Conservation (phyloP, 2,797 vertebrate genomes). For the Merluccius polli region DNA sequence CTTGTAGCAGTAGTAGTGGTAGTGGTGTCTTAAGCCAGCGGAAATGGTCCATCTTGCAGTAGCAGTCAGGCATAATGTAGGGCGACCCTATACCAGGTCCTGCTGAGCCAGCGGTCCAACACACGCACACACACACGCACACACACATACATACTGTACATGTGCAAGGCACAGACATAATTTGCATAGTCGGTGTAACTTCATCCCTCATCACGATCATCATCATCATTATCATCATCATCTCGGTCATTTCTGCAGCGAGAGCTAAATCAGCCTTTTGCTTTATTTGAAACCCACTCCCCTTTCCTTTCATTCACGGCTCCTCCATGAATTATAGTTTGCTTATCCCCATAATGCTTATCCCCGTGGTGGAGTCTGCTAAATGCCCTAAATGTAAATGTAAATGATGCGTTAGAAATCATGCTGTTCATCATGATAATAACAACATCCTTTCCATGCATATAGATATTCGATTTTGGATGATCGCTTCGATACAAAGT, state of each 20-base stretch:
- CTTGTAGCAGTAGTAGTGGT: neutral
- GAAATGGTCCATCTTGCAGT: neutral
- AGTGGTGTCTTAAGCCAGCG: neutral
- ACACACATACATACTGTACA: neutral
- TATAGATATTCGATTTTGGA: too few species aligned
- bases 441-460: too few species aligned
- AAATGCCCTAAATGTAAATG: too few species aligned
- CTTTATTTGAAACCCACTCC: neutral
- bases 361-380: too few species aligned
- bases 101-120: neutral
- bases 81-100: neutral
- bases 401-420: neutral
- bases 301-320: neutral
- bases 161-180: neutral
- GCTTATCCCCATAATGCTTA: neutral
- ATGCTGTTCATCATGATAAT: neutral
- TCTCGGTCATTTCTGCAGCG: neutral
- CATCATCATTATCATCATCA: neutral
- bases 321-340: neutral
- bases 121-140: constrained; percentile 1
- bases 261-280: neutral
- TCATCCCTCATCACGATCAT: neutral
- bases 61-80: neutral
- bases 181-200: neutral
- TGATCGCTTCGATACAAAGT: too few species aligned